Conservation (phyloP, 2,888 invertebrate genomes). For the Neuroscelio doddi region DNA sequence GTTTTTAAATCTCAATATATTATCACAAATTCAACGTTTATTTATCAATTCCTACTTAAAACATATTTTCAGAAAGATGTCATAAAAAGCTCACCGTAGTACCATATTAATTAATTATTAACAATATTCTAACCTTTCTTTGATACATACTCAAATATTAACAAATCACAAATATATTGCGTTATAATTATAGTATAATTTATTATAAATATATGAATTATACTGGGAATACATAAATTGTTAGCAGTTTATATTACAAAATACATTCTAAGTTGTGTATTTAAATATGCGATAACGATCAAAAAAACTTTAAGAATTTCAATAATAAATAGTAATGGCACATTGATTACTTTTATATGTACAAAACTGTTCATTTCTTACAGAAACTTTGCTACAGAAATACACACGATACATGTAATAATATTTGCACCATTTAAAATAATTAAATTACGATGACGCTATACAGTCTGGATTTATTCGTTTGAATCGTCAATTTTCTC, state of each 20-base stretch:
- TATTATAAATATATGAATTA: constrained; percentile 24
- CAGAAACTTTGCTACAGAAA: constrained; percentile 18
- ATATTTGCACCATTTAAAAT: constrained; percentile 24
- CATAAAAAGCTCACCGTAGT: constrained; percentile 19
- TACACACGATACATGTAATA: constrained; percentile 1
- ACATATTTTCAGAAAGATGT: no score
- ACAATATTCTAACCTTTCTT: constrained; percentile 9
- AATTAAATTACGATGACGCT: constrained; percentile 10
- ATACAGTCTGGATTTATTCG: constrained; percentile 19
- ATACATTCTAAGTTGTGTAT: constrained; percentile 8
- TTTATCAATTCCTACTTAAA: no score
- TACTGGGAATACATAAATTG: constrained; percentile 20
- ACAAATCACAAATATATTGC: constrained; percentile 35
- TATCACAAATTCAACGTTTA: no score
- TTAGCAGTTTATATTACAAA: constrained; percentile 35
- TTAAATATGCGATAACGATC: constrained; percentile 21
- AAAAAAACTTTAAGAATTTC: constrained; percentile 15
- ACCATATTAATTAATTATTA: background rate
- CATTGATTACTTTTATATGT: constrained; percentile 32
- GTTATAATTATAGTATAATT: constrained; percentile 30
- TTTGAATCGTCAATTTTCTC: constrained; percentile 17
- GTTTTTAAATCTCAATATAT: constrained; percentile 5
- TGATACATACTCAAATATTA: background rate
- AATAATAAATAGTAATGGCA: constrained; percentile 34
- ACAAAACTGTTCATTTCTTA: constrained; percentile 21